These are phyloP conservation scores for Aurelia aurita DNA, from an alignment of 30 jellyfish, hydroid and myxozoan species.

Conservation along the genomic window DNA sequence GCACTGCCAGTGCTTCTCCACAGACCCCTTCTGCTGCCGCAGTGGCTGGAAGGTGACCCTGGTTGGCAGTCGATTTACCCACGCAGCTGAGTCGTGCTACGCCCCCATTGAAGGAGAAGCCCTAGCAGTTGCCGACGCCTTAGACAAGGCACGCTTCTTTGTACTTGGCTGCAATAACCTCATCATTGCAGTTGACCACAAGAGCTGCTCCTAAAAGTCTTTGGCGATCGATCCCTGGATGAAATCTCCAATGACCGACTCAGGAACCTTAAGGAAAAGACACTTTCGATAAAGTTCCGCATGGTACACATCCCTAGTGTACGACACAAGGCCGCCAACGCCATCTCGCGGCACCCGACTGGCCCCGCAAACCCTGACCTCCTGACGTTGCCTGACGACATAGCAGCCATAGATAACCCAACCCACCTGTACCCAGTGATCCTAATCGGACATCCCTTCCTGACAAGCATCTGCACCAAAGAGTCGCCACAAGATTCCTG, in stretches of 20 bases:
- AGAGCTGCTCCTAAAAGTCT: too few species aligned
- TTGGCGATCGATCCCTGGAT: constrained; percentile 14
- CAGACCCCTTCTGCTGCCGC: too few species aligned
- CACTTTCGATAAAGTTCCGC: too few species aligned
- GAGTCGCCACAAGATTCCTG: too few species aligned
- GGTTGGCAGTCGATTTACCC: constrained; percentile 10
- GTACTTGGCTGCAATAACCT: too few species aligned
- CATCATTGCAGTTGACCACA: constrained; percentile 2
- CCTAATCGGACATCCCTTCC: too few species aligned
- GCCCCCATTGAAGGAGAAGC: not conserved
- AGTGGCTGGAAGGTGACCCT: not conserved
- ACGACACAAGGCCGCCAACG: not conserved
- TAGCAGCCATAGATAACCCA: not conserved
- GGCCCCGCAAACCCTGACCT: not conserved
- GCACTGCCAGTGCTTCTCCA: not conserved
- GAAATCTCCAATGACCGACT: not conserved
- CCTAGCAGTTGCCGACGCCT: too few species aligned
- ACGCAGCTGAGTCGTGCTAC: constrained; percentile 7
- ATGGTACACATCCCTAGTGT: too few species aligned
- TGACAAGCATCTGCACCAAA: too few species aligned
- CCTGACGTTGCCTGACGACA: not conserved
- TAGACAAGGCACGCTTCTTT: too few species aligned
- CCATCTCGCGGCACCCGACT: not conserved
- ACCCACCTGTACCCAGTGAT: too few species aligned
- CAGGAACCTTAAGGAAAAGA: constrained; percentile 5